Evolutionary conservation across 2,113 vertebrate genomes (phyloP), one percentile per base, ranked within the genome.

Genomic region (Eublepharis macularius): DNA sequence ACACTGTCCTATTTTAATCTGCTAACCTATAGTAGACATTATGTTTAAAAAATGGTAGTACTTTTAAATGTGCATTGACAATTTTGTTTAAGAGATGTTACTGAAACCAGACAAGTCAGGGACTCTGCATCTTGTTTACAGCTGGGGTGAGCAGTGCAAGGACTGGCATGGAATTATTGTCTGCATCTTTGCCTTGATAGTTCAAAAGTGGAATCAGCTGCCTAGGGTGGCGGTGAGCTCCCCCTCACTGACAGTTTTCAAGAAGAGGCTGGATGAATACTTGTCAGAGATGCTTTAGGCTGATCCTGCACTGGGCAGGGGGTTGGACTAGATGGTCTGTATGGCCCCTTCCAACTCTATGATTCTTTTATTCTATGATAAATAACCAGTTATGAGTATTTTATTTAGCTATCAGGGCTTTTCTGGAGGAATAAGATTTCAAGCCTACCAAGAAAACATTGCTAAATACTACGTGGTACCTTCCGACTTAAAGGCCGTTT

Each of bases 71-170:
- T 75, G 88, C 83, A 73, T 85, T 90, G 54, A 82, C 81, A 90
- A 80, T 86, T 63, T 87, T 88, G 16, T 80, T 82, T 89, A 81
- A 80, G 82, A 76, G 86, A 93, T 86, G 90, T 84, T 83, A 92
- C 88, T 90, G 90, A 92, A 85, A 83, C 81, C 91, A 90, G 92
- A 93, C 89, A 90, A 93, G 89, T 94, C 94, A 94, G 95, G 95
- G 95, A 96, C 88, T 66, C 60, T 91, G 87, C 91, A 84, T 95
- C 93, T 92, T 94, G 96, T 96, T 96, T 96, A 96, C 96, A 94
- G 92, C 94, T 93, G 74, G 86, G 85, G 82, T 93, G 91, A 93
- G 87, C 89, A 88, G 79, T 90, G 82, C 72, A 81, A 81, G 80
- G 90, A 93, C 63, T 90, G 80, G 90, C 90, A 83, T 88, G 84